These are phyloP conservation scores for Ethmia dodecea DNA, from an alignment of 2,888 invertebrate species.

Conservation along the genomic window DNA sequence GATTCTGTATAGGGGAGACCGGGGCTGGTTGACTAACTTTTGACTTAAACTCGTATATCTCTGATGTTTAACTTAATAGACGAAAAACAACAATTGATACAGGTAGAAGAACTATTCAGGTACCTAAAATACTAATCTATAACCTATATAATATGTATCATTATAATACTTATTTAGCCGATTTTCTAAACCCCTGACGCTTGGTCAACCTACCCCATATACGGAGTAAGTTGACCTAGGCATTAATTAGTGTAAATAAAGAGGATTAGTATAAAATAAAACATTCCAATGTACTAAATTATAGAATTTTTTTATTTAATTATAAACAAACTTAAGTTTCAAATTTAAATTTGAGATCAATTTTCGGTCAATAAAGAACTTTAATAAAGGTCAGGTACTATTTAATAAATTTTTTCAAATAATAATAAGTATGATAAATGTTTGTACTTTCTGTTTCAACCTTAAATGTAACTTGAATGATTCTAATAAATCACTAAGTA, in stretches of 20 bases:
- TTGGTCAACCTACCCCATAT: conserved; percentile 10
- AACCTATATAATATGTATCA: conserved; percentile 6
- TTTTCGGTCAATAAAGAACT: not conserved
- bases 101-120: too few relatives aligned
- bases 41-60: too few relatives aligned
- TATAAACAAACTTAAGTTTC: conserved; percentile 3
- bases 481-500: not conserved
- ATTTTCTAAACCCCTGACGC: conserved; percentile 3
- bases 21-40: too few relatives aligned
- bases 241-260: conserved; percentile 6
- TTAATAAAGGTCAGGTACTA: conserved; percentile 1
- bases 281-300: conserved; percentile 6
- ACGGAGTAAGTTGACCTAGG: conserved; percentile 8
- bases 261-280: conserved; percentile 7
- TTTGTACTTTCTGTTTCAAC: conserved; percentile 4
- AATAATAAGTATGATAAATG: conserved; percentile 5
- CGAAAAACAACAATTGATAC: too few relatives aligned
- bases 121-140: too few relatives aligned
- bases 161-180: conserved; percentile 4
- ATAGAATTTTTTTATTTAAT: conserved; percentile 8
- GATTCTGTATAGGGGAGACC: too few relatives aligned
- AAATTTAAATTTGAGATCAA: conserved; percentile 4
- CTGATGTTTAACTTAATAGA: too few relatives aligned
- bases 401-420: conserved; percentile 2
- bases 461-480: not conserved